Evolutionary conservation across 1,140 invertebrate genomes (phyloP).

Genomic region (Phymorhynchus buccinoides): DNA sequence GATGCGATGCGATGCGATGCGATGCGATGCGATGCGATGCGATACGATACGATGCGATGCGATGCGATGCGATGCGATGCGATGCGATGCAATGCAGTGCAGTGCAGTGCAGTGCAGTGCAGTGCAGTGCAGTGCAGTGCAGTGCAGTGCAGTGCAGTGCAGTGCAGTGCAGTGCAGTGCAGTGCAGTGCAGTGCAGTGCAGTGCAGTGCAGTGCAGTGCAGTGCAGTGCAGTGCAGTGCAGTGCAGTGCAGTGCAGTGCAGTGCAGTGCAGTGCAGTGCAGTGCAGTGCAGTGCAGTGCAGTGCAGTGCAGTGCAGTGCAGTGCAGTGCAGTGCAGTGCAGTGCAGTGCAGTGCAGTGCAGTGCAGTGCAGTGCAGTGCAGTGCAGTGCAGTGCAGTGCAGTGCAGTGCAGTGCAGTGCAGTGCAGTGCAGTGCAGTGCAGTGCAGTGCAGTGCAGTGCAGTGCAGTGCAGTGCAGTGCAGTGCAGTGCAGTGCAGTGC

Average conservation of each 20-base stretch:
- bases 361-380: slow-evolving; percentile 39
- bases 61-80: background rate
- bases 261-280: slow-evolving; percentile 37
- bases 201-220: slow-evolving; percentile 38
- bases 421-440: slow-evolving; percentile 15
- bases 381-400: slow-evolving; percentile 36
- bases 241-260: slow-evolving; percentile 37
- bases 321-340: slow-evolving; percentile 31
- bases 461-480: slow-evolving; percentile 8
- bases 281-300: slow-evolving; percentile 35
- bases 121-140: slow-evolving; percentile 45
- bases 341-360: slow-evolving; percentile 6
- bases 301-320: slow-evolving; percentile 27
- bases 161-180: slow-evolving; percentile 46
- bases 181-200: slow-evolving; percentile 39
- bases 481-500: slow-evolving; percentile 31
- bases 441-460: background rate
- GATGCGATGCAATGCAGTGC: slow-evolving; percentile 31
- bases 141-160: slow-evolving; percentile 39
- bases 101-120: slow-evolving; percentile 45
- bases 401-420: slow-evolving; percentile 35
- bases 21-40: slow-evolving; percentile 34
- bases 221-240: slow-evolving; percentile 31
- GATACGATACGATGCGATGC: slow-evolving; percentile 12
- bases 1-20: slow-evolving; percentile 31